Evolutionary conservation across 2,113 vertebrate species (phyloP).

Genomic region (Spilogale gracilis): DNA sequence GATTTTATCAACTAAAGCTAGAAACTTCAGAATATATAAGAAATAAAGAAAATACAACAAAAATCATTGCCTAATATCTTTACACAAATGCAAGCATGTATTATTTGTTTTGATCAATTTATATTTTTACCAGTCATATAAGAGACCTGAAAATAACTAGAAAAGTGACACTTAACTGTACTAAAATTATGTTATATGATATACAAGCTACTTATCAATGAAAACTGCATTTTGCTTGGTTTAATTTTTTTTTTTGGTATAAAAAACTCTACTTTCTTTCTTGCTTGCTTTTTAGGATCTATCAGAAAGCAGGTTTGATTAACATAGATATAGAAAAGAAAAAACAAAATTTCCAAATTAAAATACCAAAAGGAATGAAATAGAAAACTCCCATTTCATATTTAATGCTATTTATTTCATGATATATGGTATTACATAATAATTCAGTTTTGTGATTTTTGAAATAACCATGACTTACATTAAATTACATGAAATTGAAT

Average conservation of each 20-base stretch:
- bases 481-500: background rate
- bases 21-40: background rate
- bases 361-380: background rate
- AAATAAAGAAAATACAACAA: background rate
- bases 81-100: background rate
- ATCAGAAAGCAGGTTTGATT: background rate
- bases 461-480: background rate
- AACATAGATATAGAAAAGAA: background rate
- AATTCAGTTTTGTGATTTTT: background rate
- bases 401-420: constrained; percentile 32
- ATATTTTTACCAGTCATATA: background rate
- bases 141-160: background rate
- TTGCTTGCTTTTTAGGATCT: constrained; percentile 23
- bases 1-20: background rate
- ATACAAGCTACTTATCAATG: background rate
- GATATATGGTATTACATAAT: background rate
- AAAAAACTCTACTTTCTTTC: background rate
- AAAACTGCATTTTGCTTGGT: background rate
- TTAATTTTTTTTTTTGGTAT: background rate
- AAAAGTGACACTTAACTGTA: background rate
- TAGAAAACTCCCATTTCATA: background rate
- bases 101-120: background rate
- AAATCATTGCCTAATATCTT: background rate
- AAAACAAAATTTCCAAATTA: background rate
- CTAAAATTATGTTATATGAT: background rate